Percentiles rank a stretch among this genome's conserved stretches.
Evolutionary conservation across 1,140 invertebrate species (phyloP).

Genomic region (Charaxes varanes): DNA sequence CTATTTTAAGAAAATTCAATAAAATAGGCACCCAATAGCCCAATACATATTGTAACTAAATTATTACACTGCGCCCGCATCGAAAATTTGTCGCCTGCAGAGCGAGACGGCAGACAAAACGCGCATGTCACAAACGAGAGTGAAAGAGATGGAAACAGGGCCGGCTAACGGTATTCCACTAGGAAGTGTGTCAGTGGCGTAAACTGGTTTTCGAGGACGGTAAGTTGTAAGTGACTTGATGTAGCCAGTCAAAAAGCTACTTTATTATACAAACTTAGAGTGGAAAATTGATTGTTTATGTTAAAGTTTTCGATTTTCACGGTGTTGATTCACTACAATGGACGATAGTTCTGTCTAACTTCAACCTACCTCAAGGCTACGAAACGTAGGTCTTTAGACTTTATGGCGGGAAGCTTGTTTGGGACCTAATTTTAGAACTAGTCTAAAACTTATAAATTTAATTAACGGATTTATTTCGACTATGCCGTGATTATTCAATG

Average conservation of each 20-base stretch:
- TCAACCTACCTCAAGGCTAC: conserved; percentile 67
- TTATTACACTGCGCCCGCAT: conserved; percentile 65
- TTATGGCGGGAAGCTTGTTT: no score
- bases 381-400: neutral
- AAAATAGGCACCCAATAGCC: no score
- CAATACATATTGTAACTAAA: no score
- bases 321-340: conserved; percentile 65
- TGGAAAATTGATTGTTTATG: conserved; percentile 27
- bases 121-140: conserved; percentile 43
- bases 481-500: no score
- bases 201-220: conserved; percentile 29
- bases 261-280: conserved; percentile 46
- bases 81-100: conserved; percentile 61
- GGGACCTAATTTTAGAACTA: no score
- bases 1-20: no score
- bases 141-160: conserved; percentile 66
- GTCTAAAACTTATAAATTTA: no score
- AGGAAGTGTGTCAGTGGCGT: conserved; percentile 72
- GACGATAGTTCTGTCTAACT: conserved; percentile 52
- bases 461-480: no score
- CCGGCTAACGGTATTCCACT: conserved; percentile 61
- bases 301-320: conserved; percentile 68
- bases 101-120: conserved; percentile 36
- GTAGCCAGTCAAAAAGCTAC: conserved; percentile 35
- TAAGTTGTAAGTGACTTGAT: conserved; percentile 37